A percentile compares a stretch with the other conserved stretches of the same genome.
These are phyloP conservation scores for Diogma glabrata DNA, from an alignment of 2,888 invertebrate genomes.

Conservation along the genomic window DNA sequence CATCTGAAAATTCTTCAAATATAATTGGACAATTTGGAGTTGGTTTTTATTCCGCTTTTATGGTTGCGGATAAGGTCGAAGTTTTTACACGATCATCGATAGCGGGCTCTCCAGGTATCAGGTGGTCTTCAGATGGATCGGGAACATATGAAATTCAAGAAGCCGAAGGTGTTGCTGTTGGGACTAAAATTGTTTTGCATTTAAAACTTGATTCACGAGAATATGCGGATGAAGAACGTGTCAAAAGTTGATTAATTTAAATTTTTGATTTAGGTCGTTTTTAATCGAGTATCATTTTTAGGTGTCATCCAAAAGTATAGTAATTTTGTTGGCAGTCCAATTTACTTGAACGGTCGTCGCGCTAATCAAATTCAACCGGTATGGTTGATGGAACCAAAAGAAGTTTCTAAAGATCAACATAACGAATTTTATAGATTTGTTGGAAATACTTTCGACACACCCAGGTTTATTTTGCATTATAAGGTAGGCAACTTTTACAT, in stretches of 20 bases:
- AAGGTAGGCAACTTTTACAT: conserved; percentile 35
- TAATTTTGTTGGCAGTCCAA: conserved; percentile 91
- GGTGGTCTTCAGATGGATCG: conserved; percentile 86
- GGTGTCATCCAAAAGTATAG: conserved; percentile 91
- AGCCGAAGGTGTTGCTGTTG: conserved; percentile 70
- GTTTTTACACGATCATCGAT: conserved; percentile 71
- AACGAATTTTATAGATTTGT: conserved; percentile 87
- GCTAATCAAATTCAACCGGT: conserved; percentile 85
- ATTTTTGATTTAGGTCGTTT: conserved; percentile 9
- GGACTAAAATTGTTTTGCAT: conserved; percentile 88
- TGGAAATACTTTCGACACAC: conserved; percentile 73
- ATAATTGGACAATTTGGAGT: conserved; percentile 98
- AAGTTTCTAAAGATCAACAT: conserved; percentile 75
- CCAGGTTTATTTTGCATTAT: conserved; percentile 84
- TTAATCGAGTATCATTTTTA: conserved; percentile 27
- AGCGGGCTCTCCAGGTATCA: conserved; percentile 55
- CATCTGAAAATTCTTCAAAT: conserved; percentile 50
- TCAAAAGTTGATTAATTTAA: conserved; percentile 47
- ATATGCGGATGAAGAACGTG: conserved; percentile 75
- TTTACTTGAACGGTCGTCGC: conserved; percentile 78
- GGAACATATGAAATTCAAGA: conserved; percentile 83
- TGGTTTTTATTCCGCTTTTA: conserved; percentile 95
- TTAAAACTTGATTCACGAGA: conserved; percentile 80
- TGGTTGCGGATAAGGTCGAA: conserved; percentile 92
- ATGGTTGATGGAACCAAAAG: conserved; percentile 88